Evolutionary conservation across 2,888 invertebrate genomes (phyloP).

Genomic region (Terebella lapidaria): DNA sequence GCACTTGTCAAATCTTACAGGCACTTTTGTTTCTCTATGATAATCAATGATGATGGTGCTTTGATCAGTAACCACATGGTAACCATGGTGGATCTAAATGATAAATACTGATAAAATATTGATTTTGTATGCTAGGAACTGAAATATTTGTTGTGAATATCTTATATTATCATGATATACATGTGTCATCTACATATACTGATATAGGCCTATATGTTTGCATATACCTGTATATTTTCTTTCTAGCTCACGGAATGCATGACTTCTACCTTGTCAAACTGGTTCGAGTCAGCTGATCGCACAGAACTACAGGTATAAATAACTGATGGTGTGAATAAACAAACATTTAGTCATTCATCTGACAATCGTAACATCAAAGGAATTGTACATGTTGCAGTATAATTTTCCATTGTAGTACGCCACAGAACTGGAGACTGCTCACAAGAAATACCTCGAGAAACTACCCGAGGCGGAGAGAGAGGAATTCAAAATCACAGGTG

Average conservation of each 20-base stretch:
- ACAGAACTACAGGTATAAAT: conserved; percentile 10
- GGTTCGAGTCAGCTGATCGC: conserved; percentile 12
- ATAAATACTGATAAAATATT: too few relatives aligned
- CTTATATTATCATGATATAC: too few relatives aligned
- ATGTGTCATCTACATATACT: neutral
- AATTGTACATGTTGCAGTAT: too few relatives aligned
- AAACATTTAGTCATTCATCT: too few relatives aligned
- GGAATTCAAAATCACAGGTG: conserved; percentile 44
- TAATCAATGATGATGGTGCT: too few relatives aligned
- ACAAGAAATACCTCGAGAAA: conserved; percentile 26
- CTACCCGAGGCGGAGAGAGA: conserved; percentile 34
- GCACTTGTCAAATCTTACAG: too few relatives aligned
- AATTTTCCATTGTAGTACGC: conserved; percentile 6
- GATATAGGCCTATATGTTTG: neutral
- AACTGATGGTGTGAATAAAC: neutral
- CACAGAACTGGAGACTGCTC: conserved; percentile 9
- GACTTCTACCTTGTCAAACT: conserved; percentile 9
- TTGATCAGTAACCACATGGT: too few relatives aligned
- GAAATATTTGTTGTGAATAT: too few relatives aligned
- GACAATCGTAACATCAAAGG: too few relatives aligned
- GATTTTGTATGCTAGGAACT: too few relatives aligned
- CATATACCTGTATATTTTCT: neutral
- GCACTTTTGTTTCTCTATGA: too few relatives aligned
- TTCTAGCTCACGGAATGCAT: conserved; percentile 16
- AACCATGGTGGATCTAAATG: too few relatives aligned